Evolutionary conservation across 1,140 invertebrate species (phyloP), one percentile per base, ranked within the genome.

Genomic region (Aleiodes sp.): DNA sequence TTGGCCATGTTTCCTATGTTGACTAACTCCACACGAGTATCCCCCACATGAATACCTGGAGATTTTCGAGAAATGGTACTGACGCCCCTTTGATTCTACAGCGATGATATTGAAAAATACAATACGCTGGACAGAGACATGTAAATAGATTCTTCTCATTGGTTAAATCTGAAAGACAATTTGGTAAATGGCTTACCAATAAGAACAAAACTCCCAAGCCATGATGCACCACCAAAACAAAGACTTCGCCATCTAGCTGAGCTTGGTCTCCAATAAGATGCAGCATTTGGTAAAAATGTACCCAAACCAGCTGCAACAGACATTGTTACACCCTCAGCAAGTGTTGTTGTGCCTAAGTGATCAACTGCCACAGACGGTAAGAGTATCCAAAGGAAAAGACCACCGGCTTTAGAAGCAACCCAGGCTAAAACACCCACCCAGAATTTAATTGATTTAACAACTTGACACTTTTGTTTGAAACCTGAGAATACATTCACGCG

Each of bases 301-400:
- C 76, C 76, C 16, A 65, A 37, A 56, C 73, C 78, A 28, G 67
- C 69, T 56, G 66, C 35, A 9, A 74, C 61, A 2, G 73, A 72
- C n/a, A 76, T 33, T 0, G 60, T 21, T 4, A 76, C 72, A 10
- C 70, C 78, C 56, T 72, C 59, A 4, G 46, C 28, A 1, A 70
- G 37, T 41, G 46, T 31, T 43, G 56, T 35, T 59, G 52, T 24
- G 9, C 37, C 57, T 56, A 71, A 35, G 29, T 26, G 72, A 21
- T 72, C 70, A 0, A 78, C 52, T 0, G 46, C 68, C 21, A 83
- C 29, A 1, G 72, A 21, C 1, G 81, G 78, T 2, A 82, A 60
- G 12, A 81, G 24, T n/a, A 77, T 70, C 80, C 80, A 84, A 4
- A 82, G 69, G 28, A 78, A 80, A 2, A 84, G 56, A 52, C 65